Percentiles rank a stretch among this genome's conserved stretches.
These are phyloP conservation scores for Tapirus terrestris DNA, from an alignment of 2,113 vertebrate species.

Conservation along the genomic window DNA sequence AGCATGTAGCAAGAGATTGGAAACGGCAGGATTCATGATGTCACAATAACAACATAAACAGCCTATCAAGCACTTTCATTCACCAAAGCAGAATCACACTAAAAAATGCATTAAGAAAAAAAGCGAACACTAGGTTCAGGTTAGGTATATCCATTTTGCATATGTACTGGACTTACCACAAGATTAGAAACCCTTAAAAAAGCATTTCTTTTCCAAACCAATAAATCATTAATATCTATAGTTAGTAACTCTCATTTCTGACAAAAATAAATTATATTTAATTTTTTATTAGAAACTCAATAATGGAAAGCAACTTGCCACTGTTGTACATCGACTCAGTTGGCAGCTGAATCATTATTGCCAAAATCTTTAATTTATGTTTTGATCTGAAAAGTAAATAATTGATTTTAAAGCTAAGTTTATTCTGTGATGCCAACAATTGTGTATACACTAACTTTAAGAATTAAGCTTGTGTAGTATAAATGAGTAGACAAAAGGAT, in stretches of 20 bases:
- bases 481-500: background rate
- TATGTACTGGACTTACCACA: background rate
- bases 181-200: background rate
- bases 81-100: background rate
- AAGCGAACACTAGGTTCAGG: background rate
- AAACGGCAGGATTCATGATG: background rate
- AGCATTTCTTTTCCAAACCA: background rate
- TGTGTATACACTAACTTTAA: background rate
- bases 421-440: background rate
- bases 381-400: slow-evolving; percentile 45
- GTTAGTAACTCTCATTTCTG: background rate
- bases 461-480: background rate
- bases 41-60: background rate
- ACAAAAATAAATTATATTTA: slow-evolving; percentile 26
- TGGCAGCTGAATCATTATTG: background rate
- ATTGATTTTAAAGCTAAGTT: background rate
- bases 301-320: background rate
- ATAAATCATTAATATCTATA: slow-evolving; percentile 29
- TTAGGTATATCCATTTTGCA: background rate
- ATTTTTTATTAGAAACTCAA: slow-evolving; percentile 9
- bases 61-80: background rate
- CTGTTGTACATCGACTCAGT: background rate
- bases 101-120: background rate
- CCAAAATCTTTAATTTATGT: background rate
- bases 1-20: background rate